These are phyloP conservation scores for Lagodon rhomboides DNA, from an alignment of 2,797 vertebrate genomes.

Conservation along the genomic window DNA sequence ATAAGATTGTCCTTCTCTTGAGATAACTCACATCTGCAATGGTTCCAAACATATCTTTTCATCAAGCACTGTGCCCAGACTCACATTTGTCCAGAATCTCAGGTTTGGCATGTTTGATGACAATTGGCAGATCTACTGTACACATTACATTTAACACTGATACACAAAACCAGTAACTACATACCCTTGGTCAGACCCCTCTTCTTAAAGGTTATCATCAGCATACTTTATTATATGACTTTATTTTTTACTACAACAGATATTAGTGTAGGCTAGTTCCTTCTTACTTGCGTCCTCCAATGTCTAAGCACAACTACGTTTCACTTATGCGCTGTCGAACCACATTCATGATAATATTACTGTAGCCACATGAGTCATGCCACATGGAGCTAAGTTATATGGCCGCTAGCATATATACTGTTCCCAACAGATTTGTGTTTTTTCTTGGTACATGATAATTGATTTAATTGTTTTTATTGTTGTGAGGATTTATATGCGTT, in stretches of 20 bases:
- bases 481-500: background rate
- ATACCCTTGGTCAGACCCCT: background rate
- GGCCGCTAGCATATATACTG: conserved; percentile 6
- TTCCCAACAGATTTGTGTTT: background rate
- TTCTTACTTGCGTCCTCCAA: conserved; percentile 20
- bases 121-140: background rate
- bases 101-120: background rate
- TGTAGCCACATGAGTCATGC: conserved; percentile 7
- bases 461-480: conserved; percentile 21
- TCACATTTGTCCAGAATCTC: background rate
- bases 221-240: background rate
- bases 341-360: conserved; percentile 17
- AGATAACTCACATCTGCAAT: background rate
- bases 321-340: background rate
- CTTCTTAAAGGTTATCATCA: background rate
- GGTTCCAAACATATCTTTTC: background rate
- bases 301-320: conserved; percentile 9
- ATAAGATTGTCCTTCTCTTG: background rate
- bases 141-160: background rate
- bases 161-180: background rate
- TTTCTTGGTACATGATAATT: conserved; percentile 17
- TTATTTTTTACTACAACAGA: conserved; percentile 16
- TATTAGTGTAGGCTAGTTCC: conserved; percentile 4
- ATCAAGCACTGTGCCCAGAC: background rate
- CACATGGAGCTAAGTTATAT: conserved; percentile 15